A percentile compares a stretch with the other conserved stretches of the same genome.
Evolutionary conservation across 1,140 invertebrate species (phyloP).

Genomic region (Ooceraea biroi): DNA sequence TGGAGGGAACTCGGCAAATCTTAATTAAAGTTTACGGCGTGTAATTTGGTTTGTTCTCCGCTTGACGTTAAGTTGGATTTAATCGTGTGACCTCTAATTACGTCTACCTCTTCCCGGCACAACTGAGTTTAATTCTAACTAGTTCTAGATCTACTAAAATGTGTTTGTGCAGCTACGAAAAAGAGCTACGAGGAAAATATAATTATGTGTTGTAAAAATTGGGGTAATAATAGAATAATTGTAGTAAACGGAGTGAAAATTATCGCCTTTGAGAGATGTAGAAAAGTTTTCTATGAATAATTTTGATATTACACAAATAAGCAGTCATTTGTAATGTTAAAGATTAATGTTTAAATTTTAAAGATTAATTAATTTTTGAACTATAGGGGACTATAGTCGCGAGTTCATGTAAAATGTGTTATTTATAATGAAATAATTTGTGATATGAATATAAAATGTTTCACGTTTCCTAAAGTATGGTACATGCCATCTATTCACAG

Average conservation of each 20-base stretch:
- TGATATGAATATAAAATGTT: background rate
- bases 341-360: too few relatives aligned
- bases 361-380: constrained; percentile 17
- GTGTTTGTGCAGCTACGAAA: background rate
- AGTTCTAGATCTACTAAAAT: background rate
- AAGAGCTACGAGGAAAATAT: too few relatives aligned
- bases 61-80: constrained; percentile 24
- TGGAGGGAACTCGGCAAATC: constrained; percentile 16
- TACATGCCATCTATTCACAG: constrained; percentile 13
- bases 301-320: background rate
- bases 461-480: constrained; percentile 5
- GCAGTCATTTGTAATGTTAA: background rate
- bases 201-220: too few relatives aligned
- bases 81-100: constrained; percentile 26
- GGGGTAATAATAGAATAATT: too few relatives aligned
- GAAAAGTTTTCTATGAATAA: background rate
- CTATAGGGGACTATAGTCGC: background rate
- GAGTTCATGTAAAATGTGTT: background rate
- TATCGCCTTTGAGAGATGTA: background rate
- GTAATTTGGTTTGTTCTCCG: constrained; percentile 50
- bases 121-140: background rate
- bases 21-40: constrained; percentile 53
- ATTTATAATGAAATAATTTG: constrained; percentile 6
- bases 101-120: background rate
- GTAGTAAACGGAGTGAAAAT: background rate